phyloP scores from a whole-genome alignment of 2,888 invertebrate species.

The Phlogophora meticulosa region DNA sequence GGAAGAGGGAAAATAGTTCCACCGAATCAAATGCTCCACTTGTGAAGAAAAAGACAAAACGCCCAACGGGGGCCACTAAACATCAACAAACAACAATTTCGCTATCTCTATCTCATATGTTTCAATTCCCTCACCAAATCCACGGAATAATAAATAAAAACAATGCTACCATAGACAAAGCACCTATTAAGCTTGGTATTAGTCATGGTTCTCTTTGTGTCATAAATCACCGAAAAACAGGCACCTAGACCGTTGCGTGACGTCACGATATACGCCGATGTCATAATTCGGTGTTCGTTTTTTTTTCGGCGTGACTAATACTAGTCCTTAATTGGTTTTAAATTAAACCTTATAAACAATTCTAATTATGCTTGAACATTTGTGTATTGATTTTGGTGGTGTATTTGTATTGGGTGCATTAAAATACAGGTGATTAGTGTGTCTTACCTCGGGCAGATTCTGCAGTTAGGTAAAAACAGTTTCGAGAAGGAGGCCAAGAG shows the following conservation, averaged over 20 bases:
- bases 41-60: conserved; percentile 47
- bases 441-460: too few relatives aligned
- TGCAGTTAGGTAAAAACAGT: too few relatives aligned
- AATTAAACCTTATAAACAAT: conserved; percentile 64
- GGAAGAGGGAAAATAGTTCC: not conserved
- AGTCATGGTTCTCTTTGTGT: conserved; percentile 83
- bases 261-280: conserved; percentile 82
- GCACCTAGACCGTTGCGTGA: conserved; percentile 76
- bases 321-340: conserved; percentile 77
- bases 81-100: conserved; percentile 37
- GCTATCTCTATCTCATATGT: conserved; percentile 54
- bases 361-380: conserved; percentile 40
- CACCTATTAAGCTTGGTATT: conserved; percentile 78
- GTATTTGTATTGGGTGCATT: conserved; percentile 15
- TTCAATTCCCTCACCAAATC: conserved; percentile 64
- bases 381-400: conserved; percentile 33
- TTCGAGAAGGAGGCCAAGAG: too few relatives aligned
- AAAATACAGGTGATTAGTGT: conserved; percentile 10
- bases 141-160: conserved; percentile 67
- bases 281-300: conserved; percentile 88
- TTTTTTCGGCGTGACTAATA: conserved; percentile 84
- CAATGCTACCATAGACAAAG: conserved; percentile 75
- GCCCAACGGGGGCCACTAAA: conserved; percentile 31
- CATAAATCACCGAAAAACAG: conserved; percentile 89
- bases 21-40: conserved; percentile 21